Percentiles rank a stretch among this genome's conserved stretches.
phyloP scores from a whole-genome alignment of 2,113 vertebrate species.

The Triplophysa dalaica region DNA sequence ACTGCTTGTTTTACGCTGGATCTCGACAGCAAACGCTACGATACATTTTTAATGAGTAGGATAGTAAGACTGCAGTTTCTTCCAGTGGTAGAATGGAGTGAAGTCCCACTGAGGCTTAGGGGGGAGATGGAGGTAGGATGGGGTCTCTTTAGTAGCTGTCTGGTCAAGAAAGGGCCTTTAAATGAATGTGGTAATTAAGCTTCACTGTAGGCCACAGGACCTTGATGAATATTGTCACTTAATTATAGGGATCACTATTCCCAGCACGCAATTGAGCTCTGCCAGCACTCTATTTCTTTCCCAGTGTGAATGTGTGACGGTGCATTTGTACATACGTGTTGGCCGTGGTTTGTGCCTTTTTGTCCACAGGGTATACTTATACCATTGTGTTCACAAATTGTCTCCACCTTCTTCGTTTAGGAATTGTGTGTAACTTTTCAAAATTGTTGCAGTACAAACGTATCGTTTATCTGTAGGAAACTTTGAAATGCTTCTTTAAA shows the following conservation, averaged over 20 bases:
- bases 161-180: conserved; percentile 49
- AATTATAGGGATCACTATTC: conserved; percentile 57
- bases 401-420: neutral
- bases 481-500: neutral
- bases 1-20: conserved; percentile 8
- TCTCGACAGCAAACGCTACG: neutral
- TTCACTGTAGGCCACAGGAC: conserved; percentile 53
- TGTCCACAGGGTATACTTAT: neutral
- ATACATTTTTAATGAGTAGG: neutral
- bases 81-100: neutral
- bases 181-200: conserved; percentile 62
- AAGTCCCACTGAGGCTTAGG: conserved; percentile 30
- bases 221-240: conserved; percentile 60
- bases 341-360: neutral
- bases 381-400: neutral
- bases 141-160: conserved; percentile 51
- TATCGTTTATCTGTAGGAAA: conserved; percentile 25
- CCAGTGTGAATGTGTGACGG: neutral
- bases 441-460: conserved; percentile 28
- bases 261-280: conserved; percentile 48
- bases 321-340: conserved; percentile 12
- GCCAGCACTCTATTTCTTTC: conserved; percentile 20
- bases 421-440: conserved; percentile 27
- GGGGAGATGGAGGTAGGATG: conserved; percentile 15
- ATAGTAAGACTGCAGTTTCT: neutral